Evolutionary conservation across 2,113 vertebrate species (phyloP).

Genomic region (Odocoileus virginianus): DNA sequence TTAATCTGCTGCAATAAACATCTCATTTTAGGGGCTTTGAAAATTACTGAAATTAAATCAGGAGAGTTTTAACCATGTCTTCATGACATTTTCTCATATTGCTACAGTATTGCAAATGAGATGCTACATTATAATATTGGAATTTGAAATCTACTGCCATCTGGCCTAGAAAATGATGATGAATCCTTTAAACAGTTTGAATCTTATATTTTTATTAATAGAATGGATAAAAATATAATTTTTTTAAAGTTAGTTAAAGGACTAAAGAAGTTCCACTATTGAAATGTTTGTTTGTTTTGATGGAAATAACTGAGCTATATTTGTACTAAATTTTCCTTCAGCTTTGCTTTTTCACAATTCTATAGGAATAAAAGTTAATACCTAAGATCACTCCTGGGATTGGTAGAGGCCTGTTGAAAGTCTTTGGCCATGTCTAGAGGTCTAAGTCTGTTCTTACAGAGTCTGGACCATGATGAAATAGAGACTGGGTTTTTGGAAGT

Average conservation of each 20-base stretch:
- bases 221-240: neutral
- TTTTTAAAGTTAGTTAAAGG: neutral
- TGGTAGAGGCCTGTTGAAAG: neutral
- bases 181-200: neutral
- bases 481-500: neutral
- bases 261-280: neutral
- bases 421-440: neutral
- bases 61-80: neutral
- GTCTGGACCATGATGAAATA: neutral
- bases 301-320: neutral
- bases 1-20: neutral
- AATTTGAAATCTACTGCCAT: neutral
- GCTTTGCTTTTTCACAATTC: neutral
- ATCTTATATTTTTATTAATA: neutral
- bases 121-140: neutral
- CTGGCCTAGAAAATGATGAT: neutral
- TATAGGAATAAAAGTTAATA: neutral
- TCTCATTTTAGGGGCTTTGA: neutral
- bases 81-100: neutral
- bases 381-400: neutral
- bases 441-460: neutral
- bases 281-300: neutral
- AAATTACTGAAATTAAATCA: neutral
- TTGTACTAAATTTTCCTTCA: neutral
- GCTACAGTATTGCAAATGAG: neutral